A percentile compares a stretch with the other conserved stretches of the same genome.
These are phyloP conservation scores for Aplysia californica DNA, from an alignment of 1,140 invertebrate species.

Conservation along the genomic window DNA sequence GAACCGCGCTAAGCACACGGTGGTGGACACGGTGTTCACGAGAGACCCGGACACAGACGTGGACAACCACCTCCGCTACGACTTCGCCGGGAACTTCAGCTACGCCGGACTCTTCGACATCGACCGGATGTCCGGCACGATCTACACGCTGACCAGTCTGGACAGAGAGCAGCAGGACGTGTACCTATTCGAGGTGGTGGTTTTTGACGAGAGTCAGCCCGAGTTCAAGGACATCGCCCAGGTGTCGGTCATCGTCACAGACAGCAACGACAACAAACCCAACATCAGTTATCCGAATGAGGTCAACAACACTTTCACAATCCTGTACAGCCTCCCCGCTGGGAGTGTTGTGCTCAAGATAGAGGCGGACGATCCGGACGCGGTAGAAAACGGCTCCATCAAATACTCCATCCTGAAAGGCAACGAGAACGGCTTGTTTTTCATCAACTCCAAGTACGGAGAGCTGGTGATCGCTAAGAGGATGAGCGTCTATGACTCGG, in stretches of 20 bases:
- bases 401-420: slow-evolving; percentile 73
- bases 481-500: slow-evolving; percentile 44
- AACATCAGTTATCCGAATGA: slow-evolving; percentile 66
- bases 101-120: slow-evolving; percentile 76
- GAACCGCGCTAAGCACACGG: slow-evolving; percentile 20
- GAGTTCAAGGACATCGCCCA: slow-evolving; percentile 88
- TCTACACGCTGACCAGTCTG: slow-evolving; percentile 72
- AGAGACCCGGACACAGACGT: slow-evolving; percentile 24
- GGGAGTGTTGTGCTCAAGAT: slow-evolving; percentile 47
- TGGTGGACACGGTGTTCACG: slow-evolving; percentile 27
- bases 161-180: slow-evolving; percentile 89
- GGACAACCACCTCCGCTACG: slow-evolving; percentile 42
- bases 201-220: slow-evolving; percentile 90
- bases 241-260: slow-evolving; percentile 81
- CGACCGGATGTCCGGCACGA: slow-evolving; percentile 86
- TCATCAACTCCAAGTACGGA: slow-evolving; percentile 47
- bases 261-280: slow-evolving; percentile 77
- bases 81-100: slow-evolving; percentile 45
- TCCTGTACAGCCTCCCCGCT: slow-evolving; percentile 38
- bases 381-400: slow-evolving; percentile 84
- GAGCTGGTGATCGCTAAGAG: slow-evolving; percentile 42
- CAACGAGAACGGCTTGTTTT: slow-evolving; percentile 48
- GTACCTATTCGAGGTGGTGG: slow-evolving; percentile 88
- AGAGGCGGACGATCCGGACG: slow-evolving; percentile 46
- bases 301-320: slow-evolving; percentile 45